A percentile compares a stretch with the other conserved stretches of the same genome.
Conservation (phyloP, 2,888 invertebrate genomes). For the Eupithecia centaureata region DNA sequence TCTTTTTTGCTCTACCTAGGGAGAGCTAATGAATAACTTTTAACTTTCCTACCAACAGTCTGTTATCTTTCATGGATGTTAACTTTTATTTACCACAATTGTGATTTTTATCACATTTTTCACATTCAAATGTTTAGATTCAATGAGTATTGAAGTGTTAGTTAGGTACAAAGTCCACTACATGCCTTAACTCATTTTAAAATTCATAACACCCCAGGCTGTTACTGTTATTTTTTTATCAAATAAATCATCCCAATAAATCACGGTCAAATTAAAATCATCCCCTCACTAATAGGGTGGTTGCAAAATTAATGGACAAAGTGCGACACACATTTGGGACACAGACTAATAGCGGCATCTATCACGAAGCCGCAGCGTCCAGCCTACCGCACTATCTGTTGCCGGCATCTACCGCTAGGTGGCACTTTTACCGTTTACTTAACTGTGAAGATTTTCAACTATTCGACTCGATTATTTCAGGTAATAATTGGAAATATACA, state of each 20-base stretch:
- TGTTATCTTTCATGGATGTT: neutral
- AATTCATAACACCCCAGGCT: neutral
- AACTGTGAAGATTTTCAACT: neutral
- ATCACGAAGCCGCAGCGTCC: conserved; percentile 67
- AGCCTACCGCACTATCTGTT: conserved; percentile 52
- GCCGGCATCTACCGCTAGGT: conserved; percentile 53
- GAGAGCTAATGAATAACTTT: neutral
- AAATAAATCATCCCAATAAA: conserved; percentile 24
- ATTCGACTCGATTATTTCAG: neutral
- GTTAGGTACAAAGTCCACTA: neutral
- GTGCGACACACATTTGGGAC: conserved; percentile 69
- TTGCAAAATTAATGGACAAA: conserved; percentile 72
- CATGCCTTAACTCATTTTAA: neutral
- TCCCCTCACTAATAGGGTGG: conserved; percentile 59
- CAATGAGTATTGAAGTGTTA: too few species aligned
- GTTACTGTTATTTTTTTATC: neutral
- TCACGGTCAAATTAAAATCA: conserved; percentile 72
- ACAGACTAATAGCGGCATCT: conserved; percentile 78
- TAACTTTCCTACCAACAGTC: neutral
- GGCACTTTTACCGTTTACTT: conserved; percentile 43
- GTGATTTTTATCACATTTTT: neutral
- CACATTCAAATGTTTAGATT: too few species aligned
- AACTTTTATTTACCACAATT: neutral
- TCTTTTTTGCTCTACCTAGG: neutral
- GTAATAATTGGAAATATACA: too few species aligned